Percentiles rank a stretch among this genome's conserved stretches.
Evolutionary conservation across 2,888 invertebrate species (phyloP).

Genomic region (Platycheirus albimanus): DNA sequence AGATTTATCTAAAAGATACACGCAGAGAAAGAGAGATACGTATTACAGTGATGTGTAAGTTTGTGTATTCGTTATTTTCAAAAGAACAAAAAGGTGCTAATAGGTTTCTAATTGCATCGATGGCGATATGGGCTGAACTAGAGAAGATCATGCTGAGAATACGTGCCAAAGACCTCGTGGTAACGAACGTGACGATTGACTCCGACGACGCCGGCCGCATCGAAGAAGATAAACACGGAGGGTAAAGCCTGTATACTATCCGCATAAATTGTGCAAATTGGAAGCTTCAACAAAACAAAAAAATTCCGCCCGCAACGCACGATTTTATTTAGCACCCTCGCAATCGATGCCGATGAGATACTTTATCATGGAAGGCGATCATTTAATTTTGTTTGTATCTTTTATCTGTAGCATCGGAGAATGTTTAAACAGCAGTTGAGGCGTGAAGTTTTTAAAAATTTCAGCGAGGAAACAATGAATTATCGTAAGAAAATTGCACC

Average conservation of each 20-base stretch:
- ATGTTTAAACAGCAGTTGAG: slow-evolving; percentile 21
- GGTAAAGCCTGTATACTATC: too few species aligned
- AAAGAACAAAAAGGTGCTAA: slow-evolving; percentile 59
- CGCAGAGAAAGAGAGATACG: slow-evolving; percentile 1
- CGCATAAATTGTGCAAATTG: slow-evolving; percentile 54
- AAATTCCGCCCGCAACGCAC: slow-evolving; percentile 63
- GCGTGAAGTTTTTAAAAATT: slow-evolving; percentile 40
- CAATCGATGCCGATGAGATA: slow-evolving; percentile 26
- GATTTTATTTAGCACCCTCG: slow-evolving; percentile 63
- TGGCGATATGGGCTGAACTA: slow-evolving; percentile 24
- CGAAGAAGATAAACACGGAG: not conserved
- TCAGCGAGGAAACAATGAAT: slow-evolving; percentile 33
- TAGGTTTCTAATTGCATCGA: slow-evolving; percentile 65
- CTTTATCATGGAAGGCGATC: too few species aligned
- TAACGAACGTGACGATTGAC: not conserved
- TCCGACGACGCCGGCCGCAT: too few species aligned
- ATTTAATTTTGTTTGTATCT: too few species aligned
- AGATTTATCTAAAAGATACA: slow-evolving; percentile 56
- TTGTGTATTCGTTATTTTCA: too few species aligned
- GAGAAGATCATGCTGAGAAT: slow-evolving; percentile 31
- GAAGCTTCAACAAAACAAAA: slow-evolving; percentile 45
- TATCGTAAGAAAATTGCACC: slow-evolving; percentile 43
- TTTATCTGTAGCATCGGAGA: slow-evolving; percentile 4
- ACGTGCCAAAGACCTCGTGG: slow-evolving; percentile 24
- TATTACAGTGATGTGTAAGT: too few species aligned